Base-by-base conservation (phyloP, 2,888 invertebrate species). In the Cremastinae sp. region DNA sequence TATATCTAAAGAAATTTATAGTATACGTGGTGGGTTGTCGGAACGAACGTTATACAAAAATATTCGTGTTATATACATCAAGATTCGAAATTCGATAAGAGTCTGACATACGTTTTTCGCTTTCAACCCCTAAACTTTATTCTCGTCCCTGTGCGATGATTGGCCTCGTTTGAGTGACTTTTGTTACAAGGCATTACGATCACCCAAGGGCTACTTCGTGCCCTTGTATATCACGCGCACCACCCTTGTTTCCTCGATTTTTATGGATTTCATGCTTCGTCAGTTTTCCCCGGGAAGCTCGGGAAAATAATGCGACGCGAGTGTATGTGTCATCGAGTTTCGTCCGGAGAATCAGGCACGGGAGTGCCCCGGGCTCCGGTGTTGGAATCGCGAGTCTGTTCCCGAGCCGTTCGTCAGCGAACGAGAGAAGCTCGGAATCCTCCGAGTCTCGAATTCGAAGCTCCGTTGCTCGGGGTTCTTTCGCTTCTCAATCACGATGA, bases 201-300 rank as follows among this genome's bases (percentile, higher is more conserved):
- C 49, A 51, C 62, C 66, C 56, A 34, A 71, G 71, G 61, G 66
- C 61, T 68, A 72, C 51, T 72, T 68, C 62, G 66, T 61, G 71
- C 65, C 47, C 61, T 56, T 71, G n/a, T 59, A 38, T 16, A 14
- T 22, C 43, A 8, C 51, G 16, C 0, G 9, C 16, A 28, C 28
- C 28, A 28, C 28, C 18, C 36, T 62, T 16, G 49, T 41, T 47
- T 18, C n/a, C 61, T 41, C 66, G 34, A 38, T 61, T 61, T 58
- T 59, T 66, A 34, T 8, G 47, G 12, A 9, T 56, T 61, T 34
- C 64, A 51, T 56, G 47, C 14, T 45, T 49, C 49, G 61, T 62
- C 56, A 71, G 14, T 66, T 56, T 45, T 22, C 43, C 36, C 47
- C 14, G 45, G 45, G 36, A 41, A 28, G 5, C 28, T 5, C 28